phyloP scores from a whole-genome alignment of 2,888 invertebrate genomes.

The Pycnomerus fuliginosus region DNA sequence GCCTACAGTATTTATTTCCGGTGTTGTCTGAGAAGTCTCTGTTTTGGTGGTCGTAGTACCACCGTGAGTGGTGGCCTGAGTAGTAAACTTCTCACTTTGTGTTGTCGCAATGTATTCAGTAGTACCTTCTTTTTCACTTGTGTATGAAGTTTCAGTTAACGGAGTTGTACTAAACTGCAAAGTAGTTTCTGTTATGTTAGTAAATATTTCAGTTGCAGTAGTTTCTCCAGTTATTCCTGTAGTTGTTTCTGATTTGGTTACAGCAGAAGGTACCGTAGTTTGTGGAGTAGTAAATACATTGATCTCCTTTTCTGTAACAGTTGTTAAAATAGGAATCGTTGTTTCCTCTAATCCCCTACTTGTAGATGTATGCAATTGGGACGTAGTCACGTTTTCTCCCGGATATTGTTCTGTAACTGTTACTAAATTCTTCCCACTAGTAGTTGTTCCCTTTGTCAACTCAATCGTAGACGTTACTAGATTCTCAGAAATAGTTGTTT shows the following conservation, averaged over 20 bases:
- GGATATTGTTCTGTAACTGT: neutral
- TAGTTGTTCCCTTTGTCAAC: no score
- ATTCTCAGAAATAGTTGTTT: constrained; percentile 11
- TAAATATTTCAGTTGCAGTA: constrained; percentile 9
- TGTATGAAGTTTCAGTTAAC: neutral
- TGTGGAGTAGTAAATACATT: constrained; percentile 4
- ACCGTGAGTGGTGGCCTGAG: neutral
- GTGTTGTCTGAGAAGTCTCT: constrained; percentile 5
- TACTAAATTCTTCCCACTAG: no score
- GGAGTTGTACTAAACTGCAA: neutral
- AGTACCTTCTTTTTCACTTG: neutral
- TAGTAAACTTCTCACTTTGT: neutral
- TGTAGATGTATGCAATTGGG: constrained; percentile 2
- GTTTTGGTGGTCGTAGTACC: neutral
- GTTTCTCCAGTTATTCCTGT: constrained; percentile 1
- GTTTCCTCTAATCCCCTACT: neutral
- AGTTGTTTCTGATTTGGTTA: constrained; percentile 2
- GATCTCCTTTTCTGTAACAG: constrained; percentile 14
- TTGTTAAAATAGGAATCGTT: neutral
- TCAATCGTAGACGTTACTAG: no score
- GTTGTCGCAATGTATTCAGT: neutral
- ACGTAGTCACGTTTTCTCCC: constrained; percentile 4
- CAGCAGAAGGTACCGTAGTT: constrained; percentile 2
- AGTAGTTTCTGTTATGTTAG: constrained; percentile 1
- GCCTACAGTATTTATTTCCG: neutral